Conservation (phyloP, 2,797 vertebrate genomes). For the Trematomus bernacchii region DNA sequence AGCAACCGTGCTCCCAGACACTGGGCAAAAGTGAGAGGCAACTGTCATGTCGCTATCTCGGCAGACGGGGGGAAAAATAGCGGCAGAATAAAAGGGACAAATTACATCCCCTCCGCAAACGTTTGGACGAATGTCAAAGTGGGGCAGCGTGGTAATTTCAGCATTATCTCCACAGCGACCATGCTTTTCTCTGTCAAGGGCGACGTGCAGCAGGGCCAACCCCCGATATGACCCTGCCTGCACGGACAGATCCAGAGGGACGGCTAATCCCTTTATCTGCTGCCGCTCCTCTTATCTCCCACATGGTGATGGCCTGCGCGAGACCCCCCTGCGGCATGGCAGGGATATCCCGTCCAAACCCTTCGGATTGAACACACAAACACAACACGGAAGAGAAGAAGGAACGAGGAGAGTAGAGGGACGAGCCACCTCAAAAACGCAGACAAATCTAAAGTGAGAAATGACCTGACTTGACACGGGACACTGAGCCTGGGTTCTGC, state of each 20-base stretch:
- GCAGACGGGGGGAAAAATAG: background rate
- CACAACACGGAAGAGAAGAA: slow-evolving; percentile 20
- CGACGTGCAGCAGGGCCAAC: slow-evolving; percentile 49
- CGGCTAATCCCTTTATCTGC: slow-evolving; percentile 80
- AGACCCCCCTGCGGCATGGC: slow-evolving; percentile 52
- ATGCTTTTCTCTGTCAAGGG: slow-evolving; percentile 64
- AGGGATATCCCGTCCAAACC: slow-evolving; percentile 71
- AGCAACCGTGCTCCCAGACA: slow-evolving; percentile 52
- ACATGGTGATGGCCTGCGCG: slow-evolving; percentile 51
- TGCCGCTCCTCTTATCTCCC: slow-evolving; percentile 73
- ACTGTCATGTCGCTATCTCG: slow-evolving; percentile 62
- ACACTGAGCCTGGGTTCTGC: slow-evolving; percentile 65
- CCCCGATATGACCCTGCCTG: slow-evolving; percentile 68
- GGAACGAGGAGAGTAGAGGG: background rate
- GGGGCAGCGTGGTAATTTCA: slow-evolving; percentile 69
- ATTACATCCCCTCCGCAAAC: slow-evolving; percentile 57
- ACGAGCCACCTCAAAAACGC: slow-evolving; percentile 44
- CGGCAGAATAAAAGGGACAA: slow-evolving; percentile 64
- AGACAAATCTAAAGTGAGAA: slow-evolving; percentile 63
- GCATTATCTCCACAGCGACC: slow-evolving; percentile 68
- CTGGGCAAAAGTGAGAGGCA: slow-evolving; percentile 66
- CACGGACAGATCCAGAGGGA: slow-evolving; percentile 68
- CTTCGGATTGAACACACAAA: slow-evolving; percentile 45
- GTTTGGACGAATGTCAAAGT: slow-evolving; percentile 67
- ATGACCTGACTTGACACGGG: slow-evolving; percentile 73